Conservation (phyloP, 1,140 invertebrate species). For the Drosophila melanogaster region Release_6_plus_ISO1_MT NT_037436.4:3695501-3696000, state of each 20-base stretch:
- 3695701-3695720: conserved; percentile 84
- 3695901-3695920: conserved; percentile 10
- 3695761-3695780: conserved; percentile 51
- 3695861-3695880: background rate
- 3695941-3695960: conserved; percentile 44
- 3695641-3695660: conserved; percentile 25
- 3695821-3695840: conserved; percentile 66
- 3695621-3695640: background rate
- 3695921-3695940: conserved; percentile 35
- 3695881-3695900: conserved; percentile 13
- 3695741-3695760: conserved; percentile 79
- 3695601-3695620: no score
- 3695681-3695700: conserved; percentile 84
- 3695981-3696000: conserved; percentile 51
- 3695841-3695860: conserved; percentile 28
- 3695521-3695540: no score
- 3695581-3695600: no score
- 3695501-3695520: background rate
- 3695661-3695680: conserved; percentile 79
- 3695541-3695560: no score
- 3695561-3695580: no score
- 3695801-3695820: conserved; percentile 19
- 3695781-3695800: conserved; percentile 26
- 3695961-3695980: conserved; percentile 22
- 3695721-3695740: conserved; percentile 84